Conservation (phyloP, 1,140 invertebrate species). For the Aculops lycopersici region DNA sequence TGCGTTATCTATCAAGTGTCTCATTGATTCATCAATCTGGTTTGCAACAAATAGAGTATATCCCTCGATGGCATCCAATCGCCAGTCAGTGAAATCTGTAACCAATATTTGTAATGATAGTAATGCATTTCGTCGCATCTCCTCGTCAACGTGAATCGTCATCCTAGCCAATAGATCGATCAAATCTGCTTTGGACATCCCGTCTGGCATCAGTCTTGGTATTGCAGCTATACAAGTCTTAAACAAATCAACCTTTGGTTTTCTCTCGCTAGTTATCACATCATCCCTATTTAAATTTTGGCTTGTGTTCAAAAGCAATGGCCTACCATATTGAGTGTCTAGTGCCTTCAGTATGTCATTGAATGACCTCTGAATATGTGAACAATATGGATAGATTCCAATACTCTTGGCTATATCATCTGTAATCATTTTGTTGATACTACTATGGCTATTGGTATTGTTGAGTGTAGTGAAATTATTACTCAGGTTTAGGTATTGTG, state of each 20-base stretch:
- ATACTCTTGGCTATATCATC: constrained; percentile 79
- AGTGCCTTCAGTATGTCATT: constrained; percentile 75
- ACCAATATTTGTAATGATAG: constrained; percentile 82
- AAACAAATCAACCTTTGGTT: constrained; percentile 86
- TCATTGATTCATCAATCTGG: constrained; percentile 55
- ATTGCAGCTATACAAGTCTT: constrained; percentile 91
- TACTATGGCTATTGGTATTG: too few species aligned
- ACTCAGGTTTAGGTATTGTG: too few species aligned
- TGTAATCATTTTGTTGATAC: constrained; percentile 71
- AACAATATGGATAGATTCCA: constrained; percentile 81
- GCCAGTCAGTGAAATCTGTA: constrained; percentile 79
- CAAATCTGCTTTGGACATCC: constrained; percentile 65
- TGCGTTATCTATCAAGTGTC: constrained; percentile 64
- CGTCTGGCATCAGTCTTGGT: constrained; percentile 79
- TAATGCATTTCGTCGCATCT: constrained; percentile 43
- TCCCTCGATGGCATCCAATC: constrained; percentile 70
- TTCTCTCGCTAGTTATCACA: constrained; percentile 81
- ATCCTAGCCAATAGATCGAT: constrained; percentile 64
- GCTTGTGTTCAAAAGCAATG: constrained; percentile 72
- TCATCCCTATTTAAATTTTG: constrained; percentile 78
- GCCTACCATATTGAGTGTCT: constrained; percentile 78
- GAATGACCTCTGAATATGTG: constrained; percentile 70
- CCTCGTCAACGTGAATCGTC: constrained; percentile 39
- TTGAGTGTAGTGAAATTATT: too few species aligned
- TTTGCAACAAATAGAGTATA: constrained; percentile 77